These are phyloP conservation scores for Uria lomvia DNA, from an alignment of 2,113 vertebrate species.

Conservation along the genomic window DNA sequence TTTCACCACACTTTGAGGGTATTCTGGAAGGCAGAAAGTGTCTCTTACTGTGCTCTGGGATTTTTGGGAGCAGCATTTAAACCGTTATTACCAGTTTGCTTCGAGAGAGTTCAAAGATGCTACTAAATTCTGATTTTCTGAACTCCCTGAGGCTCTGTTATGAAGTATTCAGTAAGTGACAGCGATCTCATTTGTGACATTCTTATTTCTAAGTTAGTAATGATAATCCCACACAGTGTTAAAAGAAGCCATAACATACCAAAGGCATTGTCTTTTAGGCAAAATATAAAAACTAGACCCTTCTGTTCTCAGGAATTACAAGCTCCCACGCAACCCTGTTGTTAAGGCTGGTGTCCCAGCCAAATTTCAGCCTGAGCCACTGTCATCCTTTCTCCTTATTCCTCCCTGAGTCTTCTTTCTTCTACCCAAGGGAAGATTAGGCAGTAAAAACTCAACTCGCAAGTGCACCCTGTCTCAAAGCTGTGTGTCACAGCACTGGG, in stretches of 20 bases:
- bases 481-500: background rate
- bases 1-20: background rate
- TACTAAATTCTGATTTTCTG: conserved; percentile 39
- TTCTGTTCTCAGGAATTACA: background rate
- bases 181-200: background rate
- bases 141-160: conserved; percentile 21
- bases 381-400: background rate
- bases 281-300: background rate
- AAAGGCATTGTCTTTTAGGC: background rate
- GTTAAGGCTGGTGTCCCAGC: background rate
- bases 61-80: background rate
- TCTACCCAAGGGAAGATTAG: background rate
- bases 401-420: background rate
- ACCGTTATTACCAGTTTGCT: background rate
- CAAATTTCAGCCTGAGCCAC: background rate
- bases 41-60: background rate
- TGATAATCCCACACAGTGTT: background rate
- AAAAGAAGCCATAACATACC: background rate
- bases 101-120: background rate
- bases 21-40: background rate
- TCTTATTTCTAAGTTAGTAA: background rate
- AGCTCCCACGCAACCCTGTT: background rate
- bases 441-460: background rate
- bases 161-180: conserved; percentile 39
- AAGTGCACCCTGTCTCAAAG: background rate